Conservation (phyloP, 1,140 invertebrate species). For the Drosophila punjabiensis region DNA sequence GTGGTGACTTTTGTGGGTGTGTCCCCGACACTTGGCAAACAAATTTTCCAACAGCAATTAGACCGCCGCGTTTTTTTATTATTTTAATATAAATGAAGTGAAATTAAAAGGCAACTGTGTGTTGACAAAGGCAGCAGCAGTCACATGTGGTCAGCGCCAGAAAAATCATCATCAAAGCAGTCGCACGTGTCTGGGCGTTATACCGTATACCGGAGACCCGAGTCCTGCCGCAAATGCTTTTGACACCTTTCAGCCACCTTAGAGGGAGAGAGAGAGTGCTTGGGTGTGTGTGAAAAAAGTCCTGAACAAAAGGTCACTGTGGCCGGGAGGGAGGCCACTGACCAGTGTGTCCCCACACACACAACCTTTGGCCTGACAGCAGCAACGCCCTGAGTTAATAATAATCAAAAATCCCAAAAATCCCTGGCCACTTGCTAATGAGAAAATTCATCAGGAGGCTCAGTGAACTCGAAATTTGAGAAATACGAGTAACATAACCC, state of each 20-base stretch:
- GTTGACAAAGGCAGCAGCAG: slow-evolving; percentile 70
- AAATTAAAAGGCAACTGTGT: slow-evolving; percentile 83
- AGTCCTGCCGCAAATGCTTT: slow-evolving; percentile 69
- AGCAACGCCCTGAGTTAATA: slow-evolving; percentile 42
- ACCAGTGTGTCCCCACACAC: slow-evolving; percentile 28
- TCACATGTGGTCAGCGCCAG: slow-evolving; percentile 57
- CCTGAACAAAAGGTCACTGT: slow-evolving; percentile 62
- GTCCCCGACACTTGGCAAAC: slow-evolving; percentile 68
- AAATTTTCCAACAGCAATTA: slow-evolving; percentile 73
- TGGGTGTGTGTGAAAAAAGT: slow-evolving; percentile 26
- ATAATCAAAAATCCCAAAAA: slow-evolving; percentile 51
- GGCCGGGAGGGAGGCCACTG: slow-evolving; percentile 43
- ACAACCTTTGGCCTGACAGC: slow-evolving; percentile 43
- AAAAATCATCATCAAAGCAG: slow-evolving; percentile 68
- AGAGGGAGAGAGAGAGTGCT: neutral
- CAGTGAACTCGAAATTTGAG: slow-evolving; percentile 48
- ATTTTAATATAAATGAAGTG: slow-evolving; percentile 77
- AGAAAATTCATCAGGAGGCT: slow-evolving; percentile 29
- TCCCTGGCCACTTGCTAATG: slow-evolving; percentile 31
- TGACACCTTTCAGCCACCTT: slow-evolving; percentile 65
- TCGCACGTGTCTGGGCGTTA: slow-evolving; percentile 71
- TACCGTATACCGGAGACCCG: slow-evolving; percentile 17
- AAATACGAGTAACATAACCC: neutral
- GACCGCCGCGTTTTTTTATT: slow-evolving; percentile 54
- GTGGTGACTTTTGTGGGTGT: slow-evolving; percentile 59